A percentile compares a stretch with the other conserved stretches of the same genome.
Evolutionary conservation across 2,797 vertebrate species (phyloP).

Genomic region (Anabacerthia variegaticeps): DNA sequence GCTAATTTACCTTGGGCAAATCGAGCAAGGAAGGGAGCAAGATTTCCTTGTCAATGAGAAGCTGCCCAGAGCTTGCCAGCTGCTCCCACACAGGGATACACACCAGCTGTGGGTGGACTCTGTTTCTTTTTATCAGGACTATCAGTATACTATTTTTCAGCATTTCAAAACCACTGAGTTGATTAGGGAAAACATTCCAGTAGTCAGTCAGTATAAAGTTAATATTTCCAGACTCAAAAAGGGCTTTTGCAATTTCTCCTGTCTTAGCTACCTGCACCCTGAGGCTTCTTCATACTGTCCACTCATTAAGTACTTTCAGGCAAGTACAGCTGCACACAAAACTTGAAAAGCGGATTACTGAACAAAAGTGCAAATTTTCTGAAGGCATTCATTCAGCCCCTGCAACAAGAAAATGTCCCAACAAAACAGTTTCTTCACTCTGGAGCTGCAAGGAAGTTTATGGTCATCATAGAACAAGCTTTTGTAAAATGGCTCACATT

Average conservation of each 20-base stretch:
- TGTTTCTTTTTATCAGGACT: neutral
- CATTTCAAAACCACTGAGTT: neutral
- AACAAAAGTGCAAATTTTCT: neutral
- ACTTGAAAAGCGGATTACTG: neutral
- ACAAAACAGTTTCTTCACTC: neutral
- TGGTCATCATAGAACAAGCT: neutral
- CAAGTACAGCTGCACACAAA: neutral
- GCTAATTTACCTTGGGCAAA: constrained; percentile 32
- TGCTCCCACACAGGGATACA: rapidly evolving
- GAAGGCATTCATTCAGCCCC: neutral
- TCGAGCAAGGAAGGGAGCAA: neutral
- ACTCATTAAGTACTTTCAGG: neutral
- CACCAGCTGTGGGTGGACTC: neutral
- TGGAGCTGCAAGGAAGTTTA: neutral
- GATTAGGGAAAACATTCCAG: neutral
- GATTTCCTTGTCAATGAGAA: neutral
- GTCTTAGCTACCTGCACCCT: neutral
- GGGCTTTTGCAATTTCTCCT: neutral
- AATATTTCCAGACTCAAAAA: neutral
- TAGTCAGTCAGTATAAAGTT: neutral
- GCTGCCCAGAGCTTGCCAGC: neutral
- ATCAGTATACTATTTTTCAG: neutral
- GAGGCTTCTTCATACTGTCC: neutral
- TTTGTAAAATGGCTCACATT: neutral
- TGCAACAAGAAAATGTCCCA: neutral